phyloP scores from a whole-genome alignment of 2,888 invertebrate species.

The Drosophila acutilabella region DNA sequence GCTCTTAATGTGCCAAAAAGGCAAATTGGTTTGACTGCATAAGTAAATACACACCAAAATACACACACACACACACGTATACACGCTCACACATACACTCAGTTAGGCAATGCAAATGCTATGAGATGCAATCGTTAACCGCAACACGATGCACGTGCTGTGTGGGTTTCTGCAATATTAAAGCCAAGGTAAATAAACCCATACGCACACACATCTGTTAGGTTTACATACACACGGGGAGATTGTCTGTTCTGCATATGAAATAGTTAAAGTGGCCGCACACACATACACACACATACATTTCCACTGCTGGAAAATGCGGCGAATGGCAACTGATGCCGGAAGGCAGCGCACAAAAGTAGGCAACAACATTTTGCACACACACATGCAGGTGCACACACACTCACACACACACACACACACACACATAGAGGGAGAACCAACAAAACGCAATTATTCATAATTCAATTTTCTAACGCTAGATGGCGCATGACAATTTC shows the following conservation, averaged over 20 bases:
- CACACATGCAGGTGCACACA: slow-evolving; percentile 6
- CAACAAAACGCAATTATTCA: slow-evolving; percentile 74
- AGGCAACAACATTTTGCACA: slow-evolving; percentile 34
- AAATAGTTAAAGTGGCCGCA: slow-evolving; percentile 40
- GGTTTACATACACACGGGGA: slow-evolving; percentile 1
- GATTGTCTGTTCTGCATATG: slow-evolving; percentile 24
- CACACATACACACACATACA: slow-evolving; percentile 4
- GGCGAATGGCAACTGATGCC: slow-evolving; percentile 17
- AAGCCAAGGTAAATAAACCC: slow-evolving; percentile 48
- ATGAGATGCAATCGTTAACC: slow-evolving; percentile 64
- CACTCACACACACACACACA: slow-evolving; percentile 2
- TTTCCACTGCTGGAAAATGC: slow-evolving; percentile 1
- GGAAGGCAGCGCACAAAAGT: slow-evolving; percentile 52
- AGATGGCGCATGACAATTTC: slow-evolving; percentile 72
- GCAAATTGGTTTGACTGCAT: slow-evolving; percentile 68
- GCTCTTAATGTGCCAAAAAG: slow-evolving; percentile 62
- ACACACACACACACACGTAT: not conserved
- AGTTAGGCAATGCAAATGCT: slow-evolving; percentile 27
- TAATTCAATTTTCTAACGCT: slow-evolving; percentile 76
- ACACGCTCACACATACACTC: slow-evolving; percentile 4
- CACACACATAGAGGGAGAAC: not conserved
- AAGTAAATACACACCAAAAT: slow-evolving; percentile 29
- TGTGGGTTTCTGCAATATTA: slow-evolving; percentile 49
- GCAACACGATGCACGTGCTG: slow-evolving; percentile 57
- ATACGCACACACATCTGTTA: not conserved